Conservation (phyloP, 1,140 invertebrate genomes). For the Drosophila auraria region DNA sequence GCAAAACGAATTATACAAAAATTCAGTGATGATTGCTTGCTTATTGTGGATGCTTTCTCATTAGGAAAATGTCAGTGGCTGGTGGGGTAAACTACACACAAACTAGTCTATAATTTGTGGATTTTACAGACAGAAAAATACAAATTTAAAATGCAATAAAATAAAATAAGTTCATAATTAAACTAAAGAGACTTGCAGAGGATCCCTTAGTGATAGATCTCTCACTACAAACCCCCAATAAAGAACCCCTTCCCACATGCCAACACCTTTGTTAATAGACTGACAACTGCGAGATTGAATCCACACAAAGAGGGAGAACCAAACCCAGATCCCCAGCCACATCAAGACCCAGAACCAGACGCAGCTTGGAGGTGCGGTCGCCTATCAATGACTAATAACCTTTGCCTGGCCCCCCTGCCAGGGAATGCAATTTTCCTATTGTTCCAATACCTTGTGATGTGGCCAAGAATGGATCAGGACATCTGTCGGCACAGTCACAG, state of each 20-base stretch:
- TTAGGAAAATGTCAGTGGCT: neutral
- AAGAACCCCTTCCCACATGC: constrained; percentile 5
- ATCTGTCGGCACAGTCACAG: constrained; percentile 68
- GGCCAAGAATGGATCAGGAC: constrained; percentile 60
- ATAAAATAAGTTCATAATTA: neutral
- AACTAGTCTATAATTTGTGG: neutral
- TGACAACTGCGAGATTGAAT: constrained; percentile 35
- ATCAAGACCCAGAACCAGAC: constrained; percentile 6
- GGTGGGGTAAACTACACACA: neutral
- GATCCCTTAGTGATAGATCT: neutral
- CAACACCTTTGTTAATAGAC: constrained; percentile 46
- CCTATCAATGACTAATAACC: constrained; percentile 78
- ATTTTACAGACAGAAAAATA: neutral
- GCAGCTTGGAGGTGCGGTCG: constrained; percentile 61
- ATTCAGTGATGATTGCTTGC: neutral
- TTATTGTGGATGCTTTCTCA: neutral
- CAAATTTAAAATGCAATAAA: neutral
- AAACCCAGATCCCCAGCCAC: neutral
- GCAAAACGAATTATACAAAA: constrained; percentile 8
- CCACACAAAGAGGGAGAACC: constrained; percentile 27
- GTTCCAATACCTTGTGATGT: constrained; percentile 32
- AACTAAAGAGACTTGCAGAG: fast-evolving
- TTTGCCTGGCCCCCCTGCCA: constrained; percentile 27
- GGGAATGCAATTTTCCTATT: constrained; percentile 68
- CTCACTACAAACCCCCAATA: no score